Evolutionary conservation across 1,140 invertebrate genomes (phyloP), one percentile per base, ranked within the genome.

Genomic region (Zophobas morio): DNA sequence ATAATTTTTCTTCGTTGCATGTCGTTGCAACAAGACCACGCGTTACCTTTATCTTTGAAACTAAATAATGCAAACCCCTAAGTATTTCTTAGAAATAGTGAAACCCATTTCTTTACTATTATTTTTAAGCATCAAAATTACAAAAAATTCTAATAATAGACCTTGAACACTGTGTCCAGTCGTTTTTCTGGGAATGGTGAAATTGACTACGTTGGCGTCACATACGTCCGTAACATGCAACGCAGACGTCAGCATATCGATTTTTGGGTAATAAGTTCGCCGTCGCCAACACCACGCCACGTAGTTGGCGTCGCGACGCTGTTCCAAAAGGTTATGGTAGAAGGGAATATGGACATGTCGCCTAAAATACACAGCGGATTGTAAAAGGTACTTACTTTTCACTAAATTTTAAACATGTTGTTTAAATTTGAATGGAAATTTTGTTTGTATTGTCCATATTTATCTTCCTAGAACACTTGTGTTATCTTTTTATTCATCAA

Each of bases 221-320:
- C 39, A 42, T 33, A 33, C 39, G 60, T 66, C 39, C 60, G 40
- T 66, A 40, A 42, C 60, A 42, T 42, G 39, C 56, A 66, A 66
- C 74, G 57, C 60, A 73, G 76, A 77, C 79, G 79, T 80, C 53
- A 76, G 36, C 47, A 34, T 80, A 80, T 80, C 79, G 79, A 80
- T 80, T 78, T 76, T 53, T n/a, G 32, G 42, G 56, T 32, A 54
- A 60, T 53, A 79, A 73, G 57, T 75, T 57, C 32, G 70, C 46
- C 56, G 78, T 70, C 78, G 78, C 78, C 70, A 35, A 1, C 72
- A 46, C 74, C 76, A 77, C 74, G 60, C 36, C 39, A 53, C 49
- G 36, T 75, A 71, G 40, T 76, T 40, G 76, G 46, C 76, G 76
- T 72, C 76, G 51, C 39, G 53, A 72, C 76, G 66, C 53, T 56